phyloP scores from a whole-genome alignment of 2,888 invertebrate genomes.

The Pristionchus exspectatus region DNA sequence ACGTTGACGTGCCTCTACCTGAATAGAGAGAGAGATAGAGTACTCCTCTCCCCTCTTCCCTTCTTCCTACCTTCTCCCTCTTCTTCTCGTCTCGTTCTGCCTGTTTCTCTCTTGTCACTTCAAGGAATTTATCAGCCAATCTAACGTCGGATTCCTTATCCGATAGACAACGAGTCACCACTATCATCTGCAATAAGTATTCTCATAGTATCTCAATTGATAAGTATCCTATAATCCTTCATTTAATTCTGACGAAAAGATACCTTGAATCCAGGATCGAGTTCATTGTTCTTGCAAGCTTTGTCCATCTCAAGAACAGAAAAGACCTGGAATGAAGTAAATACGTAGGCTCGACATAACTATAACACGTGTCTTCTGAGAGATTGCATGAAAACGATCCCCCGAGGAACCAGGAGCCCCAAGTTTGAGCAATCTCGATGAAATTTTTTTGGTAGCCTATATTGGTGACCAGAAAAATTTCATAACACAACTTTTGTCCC shows the following conservation, averaged over 20 bases:
- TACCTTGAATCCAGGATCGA: constrained; percentile 70
- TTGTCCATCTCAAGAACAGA: constrained; percentile 74
- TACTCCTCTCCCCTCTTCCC: background rate
- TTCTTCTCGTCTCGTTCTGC: constrained; percentile 59
- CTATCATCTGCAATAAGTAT: constrained; percentile 57
- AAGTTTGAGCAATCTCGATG: no score
- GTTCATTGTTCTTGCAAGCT: constrained; percentile 71
- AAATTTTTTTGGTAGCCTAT: no score
- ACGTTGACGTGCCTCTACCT: constrained; percentile 54
- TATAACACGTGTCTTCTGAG: no score
- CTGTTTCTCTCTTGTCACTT: constrained; percentile 66
- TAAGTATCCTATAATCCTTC: background rate
- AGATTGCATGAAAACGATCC: no score
- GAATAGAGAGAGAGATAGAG: constrained; percentile 2
- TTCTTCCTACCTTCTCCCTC: constrained; percentile 52
- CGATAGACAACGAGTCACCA: constrained; percentile 71
- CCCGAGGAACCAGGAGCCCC: no score
- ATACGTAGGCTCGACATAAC: no score
- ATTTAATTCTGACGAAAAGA: no score
- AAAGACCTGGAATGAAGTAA: constrained; percentile 63
- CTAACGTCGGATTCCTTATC: constrained; percentile 52
- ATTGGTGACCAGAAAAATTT: no score
- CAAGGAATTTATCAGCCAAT: constrained; percentile 63
- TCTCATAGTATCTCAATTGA: background rate
- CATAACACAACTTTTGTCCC: no score